Conservation (phyloP, 2,888 invertebrate species). For the Nomada goodeniana region DNA sequence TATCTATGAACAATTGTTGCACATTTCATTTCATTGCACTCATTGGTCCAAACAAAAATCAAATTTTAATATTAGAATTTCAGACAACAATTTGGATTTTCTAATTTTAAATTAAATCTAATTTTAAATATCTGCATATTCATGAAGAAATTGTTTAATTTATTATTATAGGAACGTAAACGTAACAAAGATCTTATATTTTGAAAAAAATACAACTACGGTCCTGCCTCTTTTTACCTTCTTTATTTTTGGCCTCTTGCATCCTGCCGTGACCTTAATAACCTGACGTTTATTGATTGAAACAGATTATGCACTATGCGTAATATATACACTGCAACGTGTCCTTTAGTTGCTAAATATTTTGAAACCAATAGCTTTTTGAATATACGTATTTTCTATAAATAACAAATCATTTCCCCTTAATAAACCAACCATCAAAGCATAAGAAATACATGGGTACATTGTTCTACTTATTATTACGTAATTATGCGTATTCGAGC, state of each 20-base stretch:
- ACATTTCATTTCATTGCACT: neutral
- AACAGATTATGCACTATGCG: conserved; percentile 22
- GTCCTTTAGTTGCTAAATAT: neutral
- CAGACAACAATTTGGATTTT: neutral
- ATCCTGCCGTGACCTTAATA: conserved; percentile 40
- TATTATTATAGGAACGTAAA: too few relatives aligned
- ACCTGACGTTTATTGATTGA: conserved; percentile 44
- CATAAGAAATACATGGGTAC: neutral
- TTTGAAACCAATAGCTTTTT: neutral
- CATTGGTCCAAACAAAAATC: neutral
- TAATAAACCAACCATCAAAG: neutral
- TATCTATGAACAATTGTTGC: neutral
- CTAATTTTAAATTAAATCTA: neutral
- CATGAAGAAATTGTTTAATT: too few relatives aligned
- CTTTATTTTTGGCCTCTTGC: conserved; percentile 36
- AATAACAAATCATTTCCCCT: neutral
- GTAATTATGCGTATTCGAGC: neutral
- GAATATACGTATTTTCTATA: neutral
- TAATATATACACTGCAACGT: neutral
- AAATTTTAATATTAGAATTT: neutral
- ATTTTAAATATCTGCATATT: neutral
- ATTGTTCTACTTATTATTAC: neutral
- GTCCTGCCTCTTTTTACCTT: conserved; percentile 11
- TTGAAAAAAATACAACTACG: neutral
- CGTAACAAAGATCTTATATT: neutral